Percentiles rank a stretch among this genome's conserved stretches.
phyloP scores from a whole-genome alignment of 2,113 vertebrate species.

The Corydoras sp. region DNA sequence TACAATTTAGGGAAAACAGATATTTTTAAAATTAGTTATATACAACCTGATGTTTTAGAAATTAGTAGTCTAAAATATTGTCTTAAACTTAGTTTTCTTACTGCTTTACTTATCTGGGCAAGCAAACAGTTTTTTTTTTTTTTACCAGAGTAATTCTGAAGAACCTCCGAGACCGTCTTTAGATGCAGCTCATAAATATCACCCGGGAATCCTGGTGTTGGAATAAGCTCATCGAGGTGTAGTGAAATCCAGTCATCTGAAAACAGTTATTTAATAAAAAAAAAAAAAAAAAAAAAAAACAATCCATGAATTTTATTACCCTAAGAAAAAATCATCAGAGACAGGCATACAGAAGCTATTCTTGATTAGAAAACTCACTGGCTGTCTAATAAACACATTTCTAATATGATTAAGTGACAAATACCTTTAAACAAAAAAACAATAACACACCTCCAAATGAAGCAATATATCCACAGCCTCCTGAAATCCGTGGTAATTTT shows the following conservation, averaged over 20 bases:
- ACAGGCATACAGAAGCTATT: no score
- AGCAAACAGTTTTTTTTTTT: no score
- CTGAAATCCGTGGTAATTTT: conserved; percentile 43
- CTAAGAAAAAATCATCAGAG: background rate
- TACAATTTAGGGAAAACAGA: no score
- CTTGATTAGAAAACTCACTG: no score
- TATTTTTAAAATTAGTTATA: no score
- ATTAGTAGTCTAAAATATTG: no score
- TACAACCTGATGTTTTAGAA: no score
- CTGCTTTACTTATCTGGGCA: no score
- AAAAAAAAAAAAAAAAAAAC: conserved; percentile 5
- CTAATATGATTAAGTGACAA: no score
- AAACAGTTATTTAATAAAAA: background rate
- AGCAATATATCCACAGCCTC: conserved; percentile 48
- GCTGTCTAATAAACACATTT: no score
- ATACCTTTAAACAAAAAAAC: no score
- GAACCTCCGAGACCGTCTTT: conserved; percentile 38
- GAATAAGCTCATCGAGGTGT: conserved; percentile 48
- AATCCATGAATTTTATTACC: background rate
- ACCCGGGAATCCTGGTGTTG: conserved; percentile 29
- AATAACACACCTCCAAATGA: conserved; percentile 35
- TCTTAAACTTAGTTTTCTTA: no score
- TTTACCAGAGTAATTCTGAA: conserved; percentile 2
- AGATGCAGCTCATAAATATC: conserved; percentile 35
- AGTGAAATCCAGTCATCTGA: conserved; percentile 42